Base-by-base conservation (phyloP, 2,888 invertebrate species). In the Strigamia transsilvanica region DNA sequence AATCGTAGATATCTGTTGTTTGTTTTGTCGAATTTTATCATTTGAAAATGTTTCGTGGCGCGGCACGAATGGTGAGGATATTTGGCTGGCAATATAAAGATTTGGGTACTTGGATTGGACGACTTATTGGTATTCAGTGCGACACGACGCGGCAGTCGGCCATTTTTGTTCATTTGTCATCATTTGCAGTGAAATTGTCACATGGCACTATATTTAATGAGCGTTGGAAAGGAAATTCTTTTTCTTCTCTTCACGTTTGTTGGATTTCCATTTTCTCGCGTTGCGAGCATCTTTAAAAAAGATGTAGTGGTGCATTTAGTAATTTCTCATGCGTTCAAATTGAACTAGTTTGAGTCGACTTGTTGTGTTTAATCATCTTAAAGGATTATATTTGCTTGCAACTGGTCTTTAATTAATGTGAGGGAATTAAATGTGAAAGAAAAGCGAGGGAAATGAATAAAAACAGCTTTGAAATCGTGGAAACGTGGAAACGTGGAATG, bases 151-250 rank as follows among this genome's bases (percentile, higher is more conserved):
- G 10, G 38, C 38, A 51, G 73, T 12, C 73, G 73, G 73, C 73
- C 73, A 73, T 73, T 13, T 66, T 73, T 73, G 73, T 73, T 73
- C 73, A 73, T 73, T 73, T 73, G 73, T 73, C 73, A 73, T 73
- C 73, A 32, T 73, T 73, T 73, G 73, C 73, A 73, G 73, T 32
- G 73, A 32, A 73, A 73, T 73, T 73, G 73, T 73, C 73, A 73
- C 73, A 4, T 5, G 56, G 56, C 56, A 56, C 56, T 56, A 56
- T 18, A 56, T 56, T 73, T 73, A 73, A 73, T 73, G 73, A 73
- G 73, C 73, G 27, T 7, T 12, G 32, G 23, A 15, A 73, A 73
- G 15, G 15, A 73, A 32, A 13, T 32, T 73, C 56, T 56, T 18
- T 6, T 15, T 18, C 18, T 56, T 56, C 21, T 18, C 18, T 56